Conservation (phyloP, 2,888 invertebrate species). For the Tenthredo distinguenda region DNA sequence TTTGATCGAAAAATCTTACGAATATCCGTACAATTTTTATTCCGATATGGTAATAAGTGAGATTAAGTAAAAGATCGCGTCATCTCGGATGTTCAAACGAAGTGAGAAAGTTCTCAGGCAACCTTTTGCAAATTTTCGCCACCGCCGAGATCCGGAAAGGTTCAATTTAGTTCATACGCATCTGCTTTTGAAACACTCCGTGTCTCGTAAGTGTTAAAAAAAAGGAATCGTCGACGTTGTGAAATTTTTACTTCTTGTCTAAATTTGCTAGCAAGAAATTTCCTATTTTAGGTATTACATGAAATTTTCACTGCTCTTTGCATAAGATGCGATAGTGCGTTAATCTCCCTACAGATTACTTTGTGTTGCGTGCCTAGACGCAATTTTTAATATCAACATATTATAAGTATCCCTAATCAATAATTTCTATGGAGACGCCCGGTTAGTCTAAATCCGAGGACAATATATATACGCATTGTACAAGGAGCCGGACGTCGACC, state of each 20-base stretch:
- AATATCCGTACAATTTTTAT: background rate
- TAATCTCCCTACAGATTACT: background rate
- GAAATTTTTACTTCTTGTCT: background rate
- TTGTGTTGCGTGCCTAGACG: background rate
- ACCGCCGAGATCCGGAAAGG: too few relatives aligned
- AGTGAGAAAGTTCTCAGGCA: background rate
- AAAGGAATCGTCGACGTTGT: background rate
- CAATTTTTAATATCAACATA: too few relatives aligned
- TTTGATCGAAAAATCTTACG: background rate
- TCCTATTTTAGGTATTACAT: background rate
- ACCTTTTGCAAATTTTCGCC: background rate
- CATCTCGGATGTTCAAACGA: background rate
- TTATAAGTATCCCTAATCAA: too few relatives aligned
- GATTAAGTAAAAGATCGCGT: background rate
- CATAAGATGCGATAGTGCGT: background rate
- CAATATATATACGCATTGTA: too few relatives aligned
- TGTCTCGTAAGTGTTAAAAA: too few relatives aligned
- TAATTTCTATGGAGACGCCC: too few relatives aligned
- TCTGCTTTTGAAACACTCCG: background rate
- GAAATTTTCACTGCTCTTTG: background rate
- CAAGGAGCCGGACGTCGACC: too few relatives aligned
- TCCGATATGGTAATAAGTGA: background rate
- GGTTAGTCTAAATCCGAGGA: too few relatives aligned
- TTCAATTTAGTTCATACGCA: background rate
- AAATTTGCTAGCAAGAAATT: background rate